Evolutionary conservation across 2,113 vertebrate species (phyloP).

Genomic region (Notiomystis cincta): DNA sequence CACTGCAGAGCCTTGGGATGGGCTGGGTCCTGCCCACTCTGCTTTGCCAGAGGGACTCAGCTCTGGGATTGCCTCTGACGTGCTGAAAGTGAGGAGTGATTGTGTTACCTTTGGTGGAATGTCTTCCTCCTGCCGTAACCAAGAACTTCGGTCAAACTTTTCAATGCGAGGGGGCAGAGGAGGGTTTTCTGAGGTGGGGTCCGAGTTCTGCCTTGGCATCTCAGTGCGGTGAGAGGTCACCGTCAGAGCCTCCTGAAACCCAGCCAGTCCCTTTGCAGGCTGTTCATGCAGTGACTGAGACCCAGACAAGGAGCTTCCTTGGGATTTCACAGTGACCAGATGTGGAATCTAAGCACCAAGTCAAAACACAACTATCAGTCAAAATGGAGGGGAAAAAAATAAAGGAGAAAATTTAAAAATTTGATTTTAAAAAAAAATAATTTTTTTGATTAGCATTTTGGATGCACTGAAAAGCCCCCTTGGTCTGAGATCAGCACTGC

Average conservation of each 20-base stretch:
- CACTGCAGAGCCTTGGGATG: accelerated
- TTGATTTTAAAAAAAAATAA: background rate
- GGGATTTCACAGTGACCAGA: slow-evolving; percentile 94
- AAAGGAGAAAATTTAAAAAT: background rate
- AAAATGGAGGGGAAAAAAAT: background rate
- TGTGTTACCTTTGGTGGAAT: slow-evolving; percentile 92
- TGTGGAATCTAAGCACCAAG: slow-evolving; percentile 80
- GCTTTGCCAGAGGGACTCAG: background rate
- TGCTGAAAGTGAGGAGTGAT: slow-evolving; percentile 49
- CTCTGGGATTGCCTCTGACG: background rate
- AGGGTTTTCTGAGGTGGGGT: slow-evolving; percentile 97
- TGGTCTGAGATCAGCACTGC: slow-evolving; percentile 18
- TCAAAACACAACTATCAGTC: slow-evolving; percentile 61
- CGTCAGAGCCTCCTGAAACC: slow-evolving; percentile 89
- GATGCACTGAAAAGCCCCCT: slow-evolving; percentile 51
- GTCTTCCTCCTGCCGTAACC: slow-evolving; percentile 97
- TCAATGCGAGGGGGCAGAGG: slow-evolving; percentile 91
- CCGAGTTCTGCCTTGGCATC: slow-evolving; percentile 98
- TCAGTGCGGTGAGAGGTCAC: slow-evolving; percentile 91
- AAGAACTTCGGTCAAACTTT: slow-evolving; percentile 94
- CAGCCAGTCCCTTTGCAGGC: slow-evolving; percentile 88
- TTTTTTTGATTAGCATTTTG: background rate
- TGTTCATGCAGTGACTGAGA: slow-evolving; percentile 98
- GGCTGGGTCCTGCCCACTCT: background rate
- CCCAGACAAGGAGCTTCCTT: slow-evolving; percentile 90